Evolutionary conservation across 1,140 invertebrate species (phyloP).

Genomic region (Drosophila sturtevanti): DNA sequence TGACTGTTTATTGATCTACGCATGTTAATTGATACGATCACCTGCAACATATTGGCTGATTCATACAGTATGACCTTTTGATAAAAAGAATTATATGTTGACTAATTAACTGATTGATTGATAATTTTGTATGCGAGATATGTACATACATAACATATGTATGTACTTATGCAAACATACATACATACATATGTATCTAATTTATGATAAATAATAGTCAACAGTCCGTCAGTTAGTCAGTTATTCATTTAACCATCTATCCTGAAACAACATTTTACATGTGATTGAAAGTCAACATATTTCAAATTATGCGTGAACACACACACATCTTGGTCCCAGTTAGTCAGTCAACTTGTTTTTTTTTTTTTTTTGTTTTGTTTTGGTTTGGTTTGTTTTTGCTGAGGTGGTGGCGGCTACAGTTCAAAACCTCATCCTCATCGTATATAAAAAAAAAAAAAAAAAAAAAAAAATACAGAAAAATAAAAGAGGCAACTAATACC

Average conservation of each 20-base stretch:
- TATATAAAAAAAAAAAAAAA: too few relatives aligned
- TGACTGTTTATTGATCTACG: slow-evolving; percentile 60
- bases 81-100: slow-evolving; percentile 31
- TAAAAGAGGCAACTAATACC: slow-evolving; percentile 53
- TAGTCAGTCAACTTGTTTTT: slow-evolving; percentile 11
- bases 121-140: slow-evolving; percentile 4
- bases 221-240: too few relatives aligned
- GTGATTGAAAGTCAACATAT: not conserved
- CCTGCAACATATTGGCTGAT: slow-evolving; percentile 20
- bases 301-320: slow-evolving; percentile 49
- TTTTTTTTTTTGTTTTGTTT: too few relatives aligned
- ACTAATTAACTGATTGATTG: slow-evolving; percentile 53
- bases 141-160: not conserved
- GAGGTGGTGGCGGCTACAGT: slow-evolving; percentile 38
- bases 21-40: slow-evolving; percentile 26
- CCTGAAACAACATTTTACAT: not conserved
- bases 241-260: not conserved
- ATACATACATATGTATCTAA: too few relatives aligned
- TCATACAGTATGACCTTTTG: slow-evolving; percentile 19
- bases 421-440: slow-evolving; percentile 58
- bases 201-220: not conserved
- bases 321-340: slow-evolving; percentile 8
- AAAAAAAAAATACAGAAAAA: too few relatives aligned
- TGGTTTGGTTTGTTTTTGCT: too few relatives aligned
- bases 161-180: too few relatives aligned